A percentile compares a stretch with the other conserved stretches of the same genome.
Evolutionary conservation across 2,888 invertebrate genomes (phyloP).

Genomic region (Lagria hirta): DNA sequence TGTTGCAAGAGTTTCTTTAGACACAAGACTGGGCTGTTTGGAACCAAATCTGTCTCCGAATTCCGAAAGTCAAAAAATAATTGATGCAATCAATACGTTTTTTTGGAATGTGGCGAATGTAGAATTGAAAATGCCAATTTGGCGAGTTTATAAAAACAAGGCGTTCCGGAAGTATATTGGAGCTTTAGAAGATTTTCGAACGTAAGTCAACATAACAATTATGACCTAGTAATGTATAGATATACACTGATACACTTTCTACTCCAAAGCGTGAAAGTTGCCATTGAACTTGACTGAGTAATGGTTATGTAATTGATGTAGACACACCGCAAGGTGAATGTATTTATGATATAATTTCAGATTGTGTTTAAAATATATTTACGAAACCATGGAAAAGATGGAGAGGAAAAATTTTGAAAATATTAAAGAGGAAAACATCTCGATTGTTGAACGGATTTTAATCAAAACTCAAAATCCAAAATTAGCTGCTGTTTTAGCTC

Average conservation of each 20-base stretch:
- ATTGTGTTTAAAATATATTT: constrained; percentile 61
- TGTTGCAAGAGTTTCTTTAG: constrained; percentile 78
- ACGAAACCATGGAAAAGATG: constrained; percentile 57
- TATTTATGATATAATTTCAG: constrained; percentile 44
- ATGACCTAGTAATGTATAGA: constrained; percentile 17
- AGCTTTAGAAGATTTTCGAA: constrained; percentile 71
- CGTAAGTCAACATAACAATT: constrained; percentile 54
- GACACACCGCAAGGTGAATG: constrained; percentile 18
- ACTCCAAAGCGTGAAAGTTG: constrained; percentile 21
- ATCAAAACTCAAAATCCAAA: constrained; percentile 60
- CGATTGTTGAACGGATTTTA: constrained; percentile 61
- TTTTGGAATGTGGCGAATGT: constrained; percentile 76
- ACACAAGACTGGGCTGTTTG: constrained; percentile 76
- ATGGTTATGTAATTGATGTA: constrained; percentile 14
- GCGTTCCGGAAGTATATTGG: constrained; percentile 71
- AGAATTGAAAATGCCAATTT: constrained; percentile 73
- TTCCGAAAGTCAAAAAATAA: constrained; percentile 74
- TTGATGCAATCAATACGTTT: constrained; percentile 74
- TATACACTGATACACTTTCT: constrained; percentile 13
- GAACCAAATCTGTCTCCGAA: constrained; percentile 53
- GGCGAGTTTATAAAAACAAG: constrained; percentile 71
- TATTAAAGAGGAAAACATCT: constrained; percentile 55
- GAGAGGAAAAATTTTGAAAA: constrained; percentile 45
- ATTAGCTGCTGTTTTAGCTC: constrained; percentile 69
- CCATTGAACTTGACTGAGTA: constrained; percentile 26